These are phyloP conservation scores for Paratrypauchen microcephalus DNA, from an alignment of 2,797 vertebrate genomes.

Conservation along the genomic window DNA sequence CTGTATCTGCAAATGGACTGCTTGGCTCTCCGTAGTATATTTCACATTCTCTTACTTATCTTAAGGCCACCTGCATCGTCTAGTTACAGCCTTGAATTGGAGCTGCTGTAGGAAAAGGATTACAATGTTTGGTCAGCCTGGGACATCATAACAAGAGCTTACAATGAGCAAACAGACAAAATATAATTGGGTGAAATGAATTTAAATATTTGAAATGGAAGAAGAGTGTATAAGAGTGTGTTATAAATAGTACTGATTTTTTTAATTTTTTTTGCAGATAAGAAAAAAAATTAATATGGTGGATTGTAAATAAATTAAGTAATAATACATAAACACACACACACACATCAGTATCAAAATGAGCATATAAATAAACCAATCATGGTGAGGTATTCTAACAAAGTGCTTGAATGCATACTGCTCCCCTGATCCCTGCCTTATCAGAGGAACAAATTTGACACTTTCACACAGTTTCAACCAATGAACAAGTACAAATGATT, in stretches of 20 bases:
- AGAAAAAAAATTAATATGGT: too few species aligned
- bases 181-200: too few species aligned
- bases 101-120: not conserved
- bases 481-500: slow-evolving; percentile 43
- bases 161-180: too few species aligned
- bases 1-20: not conserved
- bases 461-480: slow-evolving; percentile 17
- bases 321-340: too few species aligned
- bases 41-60: not conserved
- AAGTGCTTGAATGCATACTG: not conserved
- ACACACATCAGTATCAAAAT: too few species aligned
- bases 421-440: not conserved
- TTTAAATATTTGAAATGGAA: too few species aligned
- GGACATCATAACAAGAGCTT: not conserved
- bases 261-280: too few species aligned
- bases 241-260: too few species aligned
- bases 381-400: not conserved
- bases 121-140: not conserved
- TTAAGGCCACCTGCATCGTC: not conserved
- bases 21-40: not conserved
- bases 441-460: slow-evolving; percentile 8
- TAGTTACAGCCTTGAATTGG: not conserved
- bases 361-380: not conserved
- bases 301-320: too few species aligned
- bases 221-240: too few species aligned